These are phyloP conservation scores for Seira sanloemensis DNA, from an alignment of 2,888 invertebrate species.

Conservation along the genomic window DNA sequence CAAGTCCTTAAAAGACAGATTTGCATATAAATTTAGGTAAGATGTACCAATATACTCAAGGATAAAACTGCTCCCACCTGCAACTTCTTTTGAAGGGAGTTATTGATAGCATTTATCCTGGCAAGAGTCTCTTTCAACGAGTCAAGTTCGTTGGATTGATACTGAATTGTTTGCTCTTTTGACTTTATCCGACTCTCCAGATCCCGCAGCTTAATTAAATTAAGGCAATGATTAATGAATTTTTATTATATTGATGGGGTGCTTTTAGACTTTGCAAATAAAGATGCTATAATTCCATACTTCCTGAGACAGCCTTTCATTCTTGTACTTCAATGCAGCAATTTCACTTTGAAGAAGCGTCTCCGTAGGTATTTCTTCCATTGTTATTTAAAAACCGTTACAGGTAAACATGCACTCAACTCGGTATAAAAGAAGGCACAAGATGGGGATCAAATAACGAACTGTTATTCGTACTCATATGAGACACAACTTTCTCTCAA, in stretches of 20 bases:
- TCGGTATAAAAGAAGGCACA: too few relatives aligned
- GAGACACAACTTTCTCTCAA: too few relatives aligned
- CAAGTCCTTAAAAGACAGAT: slow-evolving; percentile 80
- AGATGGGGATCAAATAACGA: too few relatives aligned
- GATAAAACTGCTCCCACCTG: slow-evolving; percentile 75
- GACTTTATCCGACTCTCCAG: slow-evolving; percentile 83
- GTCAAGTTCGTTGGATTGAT: slow-evolving; percentile 87
- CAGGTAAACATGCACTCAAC: too few relatives aligned
- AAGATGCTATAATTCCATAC: slow-evolving; percentile 78
- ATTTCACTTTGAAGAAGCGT: slow-evolving; percentile 84
- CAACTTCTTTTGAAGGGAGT: slow-evolving; percentile 86
- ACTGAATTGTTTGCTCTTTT: slow-evolving; percentile 84
- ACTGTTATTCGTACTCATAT: too few relatives aligned
- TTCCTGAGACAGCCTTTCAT: slow-evolving; percentile 86
- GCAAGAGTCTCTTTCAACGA: slow-evolving; percentile 88
- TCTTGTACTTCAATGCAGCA: slow-evolving; percentile 89
- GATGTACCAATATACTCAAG: not conserved
- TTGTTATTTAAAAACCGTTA: too few relatives aligned
- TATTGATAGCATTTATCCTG: slow-evolving; percentile 87
- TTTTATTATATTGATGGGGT: not conserved
- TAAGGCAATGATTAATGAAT: not conserved
- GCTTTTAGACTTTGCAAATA: not conserved
- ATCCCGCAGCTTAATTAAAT: slow-evolving; percentile 81
- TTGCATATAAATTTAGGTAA: not conserved
- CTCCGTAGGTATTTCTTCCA: slow-evolving; percentile 73